Percentiles rank a stretch among this genome's conserved stretches.
These are phyloP conservation scores for Erpornis zantholeuca DNA, from an alignment of 2,113 vertebrate species.

Conservation along the genomic window DNA sequence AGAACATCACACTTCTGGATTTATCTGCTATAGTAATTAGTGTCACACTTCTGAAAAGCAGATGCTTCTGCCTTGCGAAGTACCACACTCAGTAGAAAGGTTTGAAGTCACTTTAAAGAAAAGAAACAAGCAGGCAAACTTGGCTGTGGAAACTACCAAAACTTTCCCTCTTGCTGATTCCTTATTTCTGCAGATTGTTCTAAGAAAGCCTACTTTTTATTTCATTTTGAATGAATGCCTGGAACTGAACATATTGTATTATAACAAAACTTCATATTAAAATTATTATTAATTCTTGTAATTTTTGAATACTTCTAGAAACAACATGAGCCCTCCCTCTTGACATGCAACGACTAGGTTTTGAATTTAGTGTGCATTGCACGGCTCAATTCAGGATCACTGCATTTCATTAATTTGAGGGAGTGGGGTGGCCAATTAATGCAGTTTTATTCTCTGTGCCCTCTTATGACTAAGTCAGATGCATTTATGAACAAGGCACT, in stretches of 20 bases:
- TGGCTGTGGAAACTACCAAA: background rate
- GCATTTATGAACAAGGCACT: background rate
- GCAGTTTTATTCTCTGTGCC: background rate
- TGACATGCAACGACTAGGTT: background rate
- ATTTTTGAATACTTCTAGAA: background rate
- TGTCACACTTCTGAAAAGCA: background rate
- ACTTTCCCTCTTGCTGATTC: background rate
- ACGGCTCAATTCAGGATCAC: background rate
- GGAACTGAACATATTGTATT: background rate
- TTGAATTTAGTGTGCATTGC: background rate
- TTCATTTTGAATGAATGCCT: background rate
- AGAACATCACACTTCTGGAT: background rate
- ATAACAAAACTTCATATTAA: background rate
- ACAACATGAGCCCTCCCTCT: background rate
- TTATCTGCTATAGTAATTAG: background rate
- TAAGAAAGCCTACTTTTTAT: background rate
- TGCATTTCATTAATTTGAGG: background rate
- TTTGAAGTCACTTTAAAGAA: background rate
- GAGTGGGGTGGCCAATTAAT: background rate
- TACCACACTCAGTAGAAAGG: background rate
- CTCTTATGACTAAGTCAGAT: background rate
- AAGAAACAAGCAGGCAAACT: background rate
- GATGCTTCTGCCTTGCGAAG: background rate
- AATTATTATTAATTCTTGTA: background rate
- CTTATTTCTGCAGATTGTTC: background rate